Base-by-base conservation (phyloP, 2,888 invertebrate species). In the Pachliopta kotzebuea region DNA sequence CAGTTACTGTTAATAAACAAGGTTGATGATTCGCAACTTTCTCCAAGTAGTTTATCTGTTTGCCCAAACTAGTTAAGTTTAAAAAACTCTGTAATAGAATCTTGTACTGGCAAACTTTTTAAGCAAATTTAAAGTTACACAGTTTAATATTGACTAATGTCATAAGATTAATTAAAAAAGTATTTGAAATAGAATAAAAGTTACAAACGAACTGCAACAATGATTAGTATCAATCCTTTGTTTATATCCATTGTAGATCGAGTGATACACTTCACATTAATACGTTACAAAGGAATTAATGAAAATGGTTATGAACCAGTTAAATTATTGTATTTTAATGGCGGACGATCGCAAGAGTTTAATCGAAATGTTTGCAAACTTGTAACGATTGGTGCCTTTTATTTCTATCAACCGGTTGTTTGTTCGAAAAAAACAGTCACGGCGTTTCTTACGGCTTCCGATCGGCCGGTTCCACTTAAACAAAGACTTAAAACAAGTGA, bases 331-430 rank as follows among this genome's bases (percentile, higher is more conserved):
- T n/a, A 45, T 45, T 55, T n/a, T 21, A 52, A 21, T 20, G 26
- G 37, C 20, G n/a, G 14, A 59, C 60, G 14, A 23, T 52, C 53
- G 17, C n/a, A 20, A 45, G 59, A 53, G 14, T 56, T 61, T 23
- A 57, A 62, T 59, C 42, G 50, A 62, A 62, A 62, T 56, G 56
- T 63, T 56, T 56, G 62, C 45, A 21, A 54, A 54, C 54, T 50
- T 54, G 68, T 69, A 67, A 72, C 69, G 69, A 70, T 71, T 70
- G 73, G 71, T 71, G 71, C 73, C 71, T 70, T 73, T 75, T 72
- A 72, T 75, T 74, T 76, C 72, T 77, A 76, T 77, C 62, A 71
- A 78, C 80, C 76, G 76, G 76, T 77, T 73, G 66, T 42, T 66
- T 71, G 70, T 73, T 77, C 72, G 71, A 72, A 73, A 72, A 72